Base-by-base conservation (phyloP, 2,888 invertebrate species). In the Schizotus pectinicornis region DNA sequence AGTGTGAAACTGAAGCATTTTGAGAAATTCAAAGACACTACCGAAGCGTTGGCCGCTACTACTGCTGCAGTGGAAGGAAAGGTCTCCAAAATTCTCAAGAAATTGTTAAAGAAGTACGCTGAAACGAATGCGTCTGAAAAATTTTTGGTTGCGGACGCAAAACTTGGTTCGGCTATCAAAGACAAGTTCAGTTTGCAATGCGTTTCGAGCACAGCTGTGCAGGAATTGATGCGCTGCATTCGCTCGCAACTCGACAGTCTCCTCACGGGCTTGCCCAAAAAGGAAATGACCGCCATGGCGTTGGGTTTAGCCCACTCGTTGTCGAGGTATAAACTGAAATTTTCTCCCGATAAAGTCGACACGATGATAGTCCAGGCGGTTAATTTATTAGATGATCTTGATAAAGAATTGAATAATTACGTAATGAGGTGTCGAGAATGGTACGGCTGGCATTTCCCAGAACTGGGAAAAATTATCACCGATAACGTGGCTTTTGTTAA, bases 391-490 rank as follows among this genome's bases (percentile, higher is more conserved):
- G 99, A 99, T 78, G 99, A 99, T 77, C 82, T 99, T 63, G 99
- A 99, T 79, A 99, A 99, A 75, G 98, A 99, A 81, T 81, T 99
- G 31, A 99, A 99, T 79, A 99, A 99, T 79, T 99, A 99, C 73
- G 87, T 95, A 41, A 99, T 99, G 99, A 86, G 98, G 65, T 88
- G 89, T 56, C 84, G 94, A 45, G 95, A 96, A 80, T 94, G 93
- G 94, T 98, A 99, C 73, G 98, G 98, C 0, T 99, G 99, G 99
- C 99, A 99, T 80, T 99, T 99, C 79, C 99, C 99, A 0, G 99
- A 99, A 81, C 83, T 99, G 1, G 92, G 95, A n/a, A 99, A 98
- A 79, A 89, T 98, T 66, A 84, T 99, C 31, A 88, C 92, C 0
- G 99, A 99, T 78, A 98, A 98, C 77, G 84, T 92, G 42, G 88